phyloP scores from a whole-genome alignment of 2,797 vertebrate species.

The Danio albolineatus region DNA sequence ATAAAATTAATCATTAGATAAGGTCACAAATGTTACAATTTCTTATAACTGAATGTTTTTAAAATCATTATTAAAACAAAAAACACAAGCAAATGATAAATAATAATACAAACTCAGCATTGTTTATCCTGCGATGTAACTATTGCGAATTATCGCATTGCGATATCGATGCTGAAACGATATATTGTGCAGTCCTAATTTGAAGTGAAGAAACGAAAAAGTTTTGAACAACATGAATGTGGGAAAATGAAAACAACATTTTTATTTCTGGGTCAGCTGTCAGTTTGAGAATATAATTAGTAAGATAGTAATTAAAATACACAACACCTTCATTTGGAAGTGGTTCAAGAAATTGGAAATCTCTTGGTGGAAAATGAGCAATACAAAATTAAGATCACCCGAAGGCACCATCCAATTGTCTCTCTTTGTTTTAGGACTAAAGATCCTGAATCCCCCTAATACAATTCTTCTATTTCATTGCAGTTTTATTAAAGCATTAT shows the following conservation, averaged over 20 bases:
- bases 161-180: too few species aligned
- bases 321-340: background rate
- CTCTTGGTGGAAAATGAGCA: background rate
- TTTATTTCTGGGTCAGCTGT: background rate
- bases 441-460: constrained; percentile 21
- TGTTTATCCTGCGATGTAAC: too few species aligned
- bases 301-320: background rate
- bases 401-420: background rate
- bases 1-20: too few species aligned
- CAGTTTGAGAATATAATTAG: background rate
- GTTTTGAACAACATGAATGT: background rate
- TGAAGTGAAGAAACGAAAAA: background rate
- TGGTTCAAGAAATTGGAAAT: background rate
- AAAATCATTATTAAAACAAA: too few species aligned
- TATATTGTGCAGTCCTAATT: too few species aligned
- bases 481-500: constrained; percentile 20
- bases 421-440: constrained; percentile 31
- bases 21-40: too few species aligned
- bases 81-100: too few species aligned
- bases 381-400: background rate
- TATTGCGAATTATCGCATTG: too few species aligned
- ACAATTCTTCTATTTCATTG: background rate
- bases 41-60: too few species aligned
- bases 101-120: too few species aligned
- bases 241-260: background rate